Evolutionary conservation across 2,113 vertebrate genomes (phyloP).

Genomic region (Etia nguti): DNA sequence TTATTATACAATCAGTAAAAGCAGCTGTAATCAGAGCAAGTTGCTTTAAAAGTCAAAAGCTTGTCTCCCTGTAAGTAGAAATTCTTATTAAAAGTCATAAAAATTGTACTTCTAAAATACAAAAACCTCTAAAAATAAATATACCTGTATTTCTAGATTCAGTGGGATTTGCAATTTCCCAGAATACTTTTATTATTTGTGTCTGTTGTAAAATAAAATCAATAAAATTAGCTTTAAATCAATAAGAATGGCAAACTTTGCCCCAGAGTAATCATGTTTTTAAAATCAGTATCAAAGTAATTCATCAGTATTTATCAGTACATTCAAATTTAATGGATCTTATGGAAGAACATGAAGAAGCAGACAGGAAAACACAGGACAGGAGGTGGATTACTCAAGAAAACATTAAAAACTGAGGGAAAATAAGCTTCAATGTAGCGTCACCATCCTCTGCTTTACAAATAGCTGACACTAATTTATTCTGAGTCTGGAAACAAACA

Average conservation of each 20-base stretch:
- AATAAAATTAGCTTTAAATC: not conserved
- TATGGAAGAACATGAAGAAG: not conserved
- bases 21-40: not conserved
- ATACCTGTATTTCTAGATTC: fast-evolving
- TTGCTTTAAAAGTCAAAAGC: not conserved
- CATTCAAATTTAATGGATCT: not conserved
- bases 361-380: not conserved
- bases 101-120: fast-evolving
- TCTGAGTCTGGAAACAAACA: not conserved
- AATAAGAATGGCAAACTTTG: not conserved
- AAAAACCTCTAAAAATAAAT: not conserved
- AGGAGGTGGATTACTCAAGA: not conserved
- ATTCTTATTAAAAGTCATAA: not conserved
- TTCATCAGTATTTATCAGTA: not conserved
- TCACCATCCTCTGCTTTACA: not conserved
- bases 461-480: not conserved
- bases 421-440: not conserved
- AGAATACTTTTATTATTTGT: not conserved
- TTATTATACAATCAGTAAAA: not conserved
- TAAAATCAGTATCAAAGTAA: not conserved
- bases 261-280: not conserved
- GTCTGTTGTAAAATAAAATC: fast-evolving
- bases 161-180: not conserved
- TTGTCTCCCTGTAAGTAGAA: fast-evolving
- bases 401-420: not conserved